Percentiles rank a stretch among this genome's conserved stretches.
phyloP scores from a whole-genome alignment of 2,797 vertebrate genomes.

The Cichlasoma orientale region DNA sequence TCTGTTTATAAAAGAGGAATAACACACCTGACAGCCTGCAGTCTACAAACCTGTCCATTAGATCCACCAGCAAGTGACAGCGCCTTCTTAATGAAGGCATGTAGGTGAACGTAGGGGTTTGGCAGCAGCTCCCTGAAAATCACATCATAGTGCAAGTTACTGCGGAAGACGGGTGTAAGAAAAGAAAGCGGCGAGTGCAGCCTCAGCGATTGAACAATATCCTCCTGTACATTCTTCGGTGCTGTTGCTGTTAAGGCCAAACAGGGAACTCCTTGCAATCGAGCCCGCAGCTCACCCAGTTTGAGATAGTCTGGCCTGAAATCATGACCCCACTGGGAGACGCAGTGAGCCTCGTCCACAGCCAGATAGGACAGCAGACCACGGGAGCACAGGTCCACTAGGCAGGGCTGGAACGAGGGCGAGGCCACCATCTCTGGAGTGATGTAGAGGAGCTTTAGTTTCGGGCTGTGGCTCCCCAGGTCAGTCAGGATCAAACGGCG shows the following conservation, averaged over 20 bases:
- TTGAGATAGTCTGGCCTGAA: slow-evolving; percentile 96
- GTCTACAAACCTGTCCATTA: slow-evolving; percentile 79
- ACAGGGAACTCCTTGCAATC: slow-evolving; percentile 82
- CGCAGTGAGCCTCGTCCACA: slow-evolving; percentile 96
- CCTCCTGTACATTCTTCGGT: slow-evolving; percentile 88
- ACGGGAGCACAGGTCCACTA: slow-evolving; percentile 85
- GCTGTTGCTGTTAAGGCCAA: slow-evolving; percentile 95
- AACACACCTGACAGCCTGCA: background rate
- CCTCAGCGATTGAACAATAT: slow-evolving; percentile 83
- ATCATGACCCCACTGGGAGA: slow-evolving; percentile 98
- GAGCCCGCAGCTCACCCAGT: slow-evolving; percentile 85
- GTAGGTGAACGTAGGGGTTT: slow-evolving; percentile 85
- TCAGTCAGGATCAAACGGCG: slow-evolving; percentile 87
- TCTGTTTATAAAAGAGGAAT: background rate
- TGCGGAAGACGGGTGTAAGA: slow-evolving; percentile 90
- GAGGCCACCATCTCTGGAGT: slow-evolving; percentile 98
- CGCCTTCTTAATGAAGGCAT: slow-evolving; percentile 86
- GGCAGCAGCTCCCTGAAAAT: slow-evolving; percentile 90
- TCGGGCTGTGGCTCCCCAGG: slow-evolving; percentile 84
- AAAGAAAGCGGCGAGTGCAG: slow-evolving; percentile 85
- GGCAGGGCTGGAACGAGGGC: slow-evolving; percentile 87
- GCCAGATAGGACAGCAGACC: slow-evolving; percentile 89
- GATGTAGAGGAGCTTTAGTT: slow-evolving; percentile 92
- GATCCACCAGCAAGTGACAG: slow-evolving; percentile 79
- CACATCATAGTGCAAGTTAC: slow-evolving; percentile 93